These are phyloP conservation scores for Semaprochilodus insignis DNA, from an alignment of 2,797 vertebrate genomes.

Conservation along the genomic window DNA sequence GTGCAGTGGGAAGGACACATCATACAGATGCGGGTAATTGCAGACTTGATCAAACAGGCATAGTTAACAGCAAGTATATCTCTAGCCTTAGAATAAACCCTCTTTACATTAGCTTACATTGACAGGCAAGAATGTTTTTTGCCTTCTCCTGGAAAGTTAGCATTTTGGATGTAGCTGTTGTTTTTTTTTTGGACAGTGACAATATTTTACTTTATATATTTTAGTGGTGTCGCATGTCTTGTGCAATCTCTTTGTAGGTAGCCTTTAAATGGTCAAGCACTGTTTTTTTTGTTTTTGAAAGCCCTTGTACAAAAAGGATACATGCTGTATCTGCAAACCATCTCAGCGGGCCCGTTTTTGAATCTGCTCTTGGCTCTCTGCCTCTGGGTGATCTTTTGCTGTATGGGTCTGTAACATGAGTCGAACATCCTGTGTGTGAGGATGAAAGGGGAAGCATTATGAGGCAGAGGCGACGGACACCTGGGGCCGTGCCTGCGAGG, in stretches of 20 bases:
- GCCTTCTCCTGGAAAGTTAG: no score
- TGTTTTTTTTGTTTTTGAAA: background rate
- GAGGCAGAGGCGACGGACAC: conserved; percentile 66
- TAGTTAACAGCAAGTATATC: no score
- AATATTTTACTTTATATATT: background rate
- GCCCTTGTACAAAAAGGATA: background rate
- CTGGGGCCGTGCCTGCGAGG: conserved; percentile 65
- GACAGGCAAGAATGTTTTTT: no score
- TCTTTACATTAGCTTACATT: no score
- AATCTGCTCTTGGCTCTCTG: background rate
- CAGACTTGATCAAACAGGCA: no score
- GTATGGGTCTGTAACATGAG: conserved; percentile 41
- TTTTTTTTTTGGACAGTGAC: no score
- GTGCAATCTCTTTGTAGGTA: background rate
- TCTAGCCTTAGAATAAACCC: no score
- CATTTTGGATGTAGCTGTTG: no score
- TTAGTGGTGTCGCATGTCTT: background rate
- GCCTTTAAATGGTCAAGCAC: background rate
- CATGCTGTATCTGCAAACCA: conserved; percentile 33
- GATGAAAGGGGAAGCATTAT: conserved; percentile 56
- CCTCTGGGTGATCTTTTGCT: conserved; percentile 40
- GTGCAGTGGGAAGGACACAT: no score
- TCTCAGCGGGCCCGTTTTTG: background rate
- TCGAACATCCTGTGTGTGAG: conserved; percentile 49
- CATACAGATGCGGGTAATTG: no score